Percentiles rank a stretch among this genome's conserved stretches.
phyloP scores from a whole-genome alignment of 2,797 vertebrate genomes.

The Enteromius trimaculatus region DNA sequence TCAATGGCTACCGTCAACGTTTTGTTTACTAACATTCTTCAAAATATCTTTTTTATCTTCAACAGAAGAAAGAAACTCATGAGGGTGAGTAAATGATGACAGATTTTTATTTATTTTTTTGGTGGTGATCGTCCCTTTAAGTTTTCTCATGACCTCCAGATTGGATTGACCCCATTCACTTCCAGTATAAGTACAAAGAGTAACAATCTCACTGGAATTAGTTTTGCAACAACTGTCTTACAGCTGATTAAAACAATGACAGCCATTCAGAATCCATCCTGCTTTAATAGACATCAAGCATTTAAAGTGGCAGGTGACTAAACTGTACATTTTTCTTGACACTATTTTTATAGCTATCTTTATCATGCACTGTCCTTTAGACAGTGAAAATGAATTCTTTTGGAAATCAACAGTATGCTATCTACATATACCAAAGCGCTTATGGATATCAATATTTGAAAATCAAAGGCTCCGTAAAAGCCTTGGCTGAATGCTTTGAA shows the following conservation, averaged over 20 bases:
- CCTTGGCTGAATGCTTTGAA: slow-evolving; percentile 32
- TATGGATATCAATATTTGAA: slow-evolving; percentile 26
- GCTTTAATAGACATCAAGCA: background rate
- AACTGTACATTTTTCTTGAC: background rate
- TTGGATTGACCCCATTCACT: background rate
- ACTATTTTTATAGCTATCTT: background rate
- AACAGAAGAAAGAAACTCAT: background rate
- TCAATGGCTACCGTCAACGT: background rate
- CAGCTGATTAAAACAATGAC: background rate
- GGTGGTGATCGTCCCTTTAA: background rate
- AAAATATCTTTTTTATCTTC: background rate
- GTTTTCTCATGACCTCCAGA: background rate
- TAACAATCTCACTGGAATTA: background rate
- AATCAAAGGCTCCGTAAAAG: slow-evolving; percentile 13
- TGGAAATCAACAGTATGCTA: background rate
- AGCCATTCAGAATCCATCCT: background rate
- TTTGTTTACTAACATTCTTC: background rate
- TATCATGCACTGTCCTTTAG: background rate
- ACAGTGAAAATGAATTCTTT: background rate
- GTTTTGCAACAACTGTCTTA: background rate
- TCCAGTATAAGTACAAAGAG: background rate
- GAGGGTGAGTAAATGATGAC: background rate
- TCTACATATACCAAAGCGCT: background rate
- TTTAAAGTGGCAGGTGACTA: background rate
- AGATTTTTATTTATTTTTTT: too few species aligned